Conservation (phyloP, 2,797 vertebrate genomes). For the Sus cebifrons region DNA sequence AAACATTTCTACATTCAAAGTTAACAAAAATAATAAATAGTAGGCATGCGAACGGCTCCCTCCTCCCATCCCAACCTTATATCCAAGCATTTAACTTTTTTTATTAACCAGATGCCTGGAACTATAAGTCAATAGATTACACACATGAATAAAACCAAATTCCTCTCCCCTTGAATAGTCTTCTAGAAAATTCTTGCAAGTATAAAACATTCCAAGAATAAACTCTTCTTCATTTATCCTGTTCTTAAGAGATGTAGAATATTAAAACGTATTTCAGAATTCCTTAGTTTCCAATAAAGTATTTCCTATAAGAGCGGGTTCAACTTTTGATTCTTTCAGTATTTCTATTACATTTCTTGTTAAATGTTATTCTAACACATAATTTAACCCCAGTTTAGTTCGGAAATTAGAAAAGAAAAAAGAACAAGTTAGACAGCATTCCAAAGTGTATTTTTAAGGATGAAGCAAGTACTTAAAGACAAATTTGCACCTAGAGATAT, state of each 20-base stretch:
- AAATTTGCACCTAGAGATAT: constrained; percentile 57
- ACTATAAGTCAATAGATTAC: constrained; percentile 33
- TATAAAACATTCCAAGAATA: constrained; percentile 53
- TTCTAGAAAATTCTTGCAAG: constrained; percentile 67
- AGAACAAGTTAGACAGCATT: constrained; percentile 48
- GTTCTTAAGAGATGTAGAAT: constrained; percentile 27
- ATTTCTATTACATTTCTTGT: constrained; percentile 63
- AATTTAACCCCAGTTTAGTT: constrained; percentile 49
- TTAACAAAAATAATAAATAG: constrained; percentile 61
- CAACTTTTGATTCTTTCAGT: constrained; percentile 50
- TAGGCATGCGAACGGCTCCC: background rate
- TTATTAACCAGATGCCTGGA: constrained; percentile 38
- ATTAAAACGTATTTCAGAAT: constrained; percentile 61
- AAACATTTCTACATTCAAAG: constrained; percentile 61
- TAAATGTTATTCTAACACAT: constrained; percentile 12
- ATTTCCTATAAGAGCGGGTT: constrained; percentile 18
- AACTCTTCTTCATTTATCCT: constrained; percentile 40
- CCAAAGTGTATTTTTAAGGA: constrained; percentile 48
- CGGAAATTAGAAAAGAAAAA: constrained; percentile 44
- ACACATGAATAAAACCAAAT: constrained; percentile 64
- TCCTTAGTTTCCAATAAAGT: constrained; percentile 19
- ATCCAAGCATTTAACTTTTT: constrained; percentile 42
- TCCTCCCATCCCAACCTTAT: background rate
- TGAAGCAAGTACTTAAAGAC: constrained; percentile 61
- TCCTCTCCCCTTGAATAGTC: background rate